Evolutionary conservation across 30 jellyfish, hydroid and myxozoan genomes (phyloP).

Genomic region (Cassiopea xamachana): DNA sequence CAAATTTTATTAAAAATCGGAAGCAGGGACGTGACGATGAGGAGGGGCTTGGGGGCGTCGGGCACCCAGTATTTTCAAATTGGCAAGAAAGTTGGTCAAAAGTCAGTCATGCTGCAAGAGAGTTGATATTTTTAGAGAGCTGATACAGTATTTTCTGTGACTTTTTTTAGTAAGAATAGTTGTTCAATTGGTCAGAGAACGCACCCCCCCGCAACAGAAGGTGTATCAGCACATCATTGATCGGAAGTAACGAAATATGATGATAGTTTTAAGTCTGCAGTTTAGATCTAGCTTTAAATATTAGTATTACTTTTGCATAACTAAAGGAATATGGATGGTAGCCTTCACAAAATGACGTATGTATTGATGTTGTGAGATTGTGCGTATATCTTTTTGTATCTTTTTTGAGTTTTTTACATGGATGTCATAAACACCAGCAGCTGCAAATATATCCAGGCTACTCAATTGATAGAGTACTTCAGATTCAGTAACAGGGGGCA

Average conservation of each 20-base stretch:
- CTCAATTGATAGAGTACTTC: constrained; percentile 41
- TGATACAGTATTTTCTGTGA: no score
- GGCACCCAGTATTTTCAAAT: no score
- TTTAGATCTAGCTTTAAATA: constrained; percentile 35
- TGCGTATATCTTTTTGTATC: constrained; percentile 2
- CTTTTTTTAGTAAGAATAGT: no score
- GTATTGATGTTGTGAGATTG: constrained; percentile 29
- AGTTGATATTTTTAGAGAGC: no score
- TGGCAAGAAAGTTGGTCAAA: no score
- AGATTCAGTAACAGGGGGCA: constrained; percentile 19
- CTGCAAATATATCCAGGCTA: no score
- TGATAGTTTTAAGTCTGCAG: constrained; percentile 7
- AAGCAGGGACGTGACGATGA: no score
- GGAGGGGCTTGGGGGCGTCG: no score
- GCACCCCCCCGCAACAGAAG: no score
- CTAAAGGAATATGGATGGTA: constrained; percentile 23
- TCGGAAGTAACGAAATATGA: background rate
- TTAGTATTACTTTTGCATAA: constrained; percentile 28
- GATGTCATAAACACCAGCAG: constrained; percentile 37
- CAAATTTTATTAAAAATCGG: constrained; percentile 36
- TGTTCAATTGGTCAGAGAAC: no score
- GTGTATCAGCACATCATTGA: background rate
- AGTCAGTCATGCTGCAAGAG: no score
- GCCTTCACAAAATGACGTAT: constrained; percentile 39
- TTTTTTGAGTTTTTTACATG: constrained; percentile 15